Conservation (phyloP, 2,888 invertebrate species). For the Ametastegia equiseti region DNA sequence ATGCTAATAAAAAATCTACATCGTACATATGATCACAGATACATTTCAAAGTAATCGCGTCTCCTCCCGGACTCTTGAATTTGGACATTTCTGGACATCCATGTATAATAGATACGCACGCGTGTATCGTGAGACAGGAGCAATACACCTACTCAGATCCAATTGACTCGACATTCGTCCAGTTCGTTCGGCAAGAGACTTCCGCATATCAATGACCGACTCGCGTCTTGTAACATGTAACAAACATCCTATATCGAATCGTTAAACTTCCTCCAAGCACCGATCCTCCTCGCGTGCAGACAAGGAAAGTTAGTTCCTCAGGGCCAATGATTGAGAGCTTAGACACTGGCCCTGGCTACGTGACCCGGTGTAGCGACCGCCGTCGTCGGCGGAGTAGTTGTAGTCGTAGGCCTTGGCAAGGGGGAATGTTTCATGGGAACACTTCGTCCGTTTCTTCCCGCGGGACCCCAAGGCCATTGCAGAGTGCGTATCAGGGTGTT, state of each 20-base stretch:
- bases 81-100: background rate
- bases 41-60: constrained; percentile 41
- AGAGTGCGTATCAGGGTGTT: constrained; percentile 83
- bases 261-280: background rate
- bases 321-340: too few species aligned
- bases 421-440: constrained; percentile 66
- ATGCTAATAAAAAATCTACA: constrained; percentile 44
- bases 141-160: too few species aligned
- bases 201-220: too few species aligned
- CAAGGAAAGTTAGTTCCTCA: constrained; percentile 5
- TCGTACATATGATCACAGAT: constrained; percentile 48
- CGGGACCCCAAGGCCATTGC: constrained; percentile 77
- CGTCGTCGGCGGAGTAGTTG: constrained; percentile 66
- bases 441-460: constrained; percentile 57
- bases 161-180: background rate
- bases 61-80: background rate
- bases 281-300: background rate
- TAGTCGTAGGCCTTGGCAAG: constrained; percentile 65
- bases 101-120: too few species aligned
- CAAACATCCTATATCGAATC: too few species aligned
- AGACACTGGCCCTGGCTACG: constrained; percentile 67
- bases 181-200: too few species aligned
- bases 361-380: constrained; percentile 65
- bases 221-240: too few species aligned
- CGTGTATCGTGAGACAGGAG: too few species aligned